phyloP scores from a whole-genome alignment of 2,113 vertebrate species.

The Rhipidura dahli region DNA sequence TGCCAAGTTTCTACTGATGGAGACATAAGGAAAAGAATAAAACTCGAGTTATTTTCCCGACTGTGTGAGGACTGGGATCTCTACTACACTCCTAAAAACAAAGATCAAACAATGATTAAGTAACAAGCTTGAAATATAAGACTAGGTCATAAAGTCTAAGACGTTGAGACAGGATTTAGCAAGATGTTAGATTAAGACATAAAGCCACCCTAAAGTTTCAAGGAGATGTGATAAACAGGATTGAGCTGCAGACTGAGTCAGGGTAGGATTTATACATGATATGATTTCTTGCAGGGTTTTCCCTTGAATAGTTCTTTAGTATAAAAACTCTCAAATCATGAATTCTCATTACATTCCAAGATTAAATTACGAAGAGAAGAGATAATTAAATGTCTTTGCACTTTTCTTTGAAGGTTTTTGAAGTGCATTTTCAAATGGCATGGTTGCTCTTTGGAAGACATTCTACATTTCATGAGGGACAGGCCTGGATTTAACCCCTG shows the following conservation, averaged over 20 bases:
- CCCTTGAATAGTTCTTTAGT: background rate
- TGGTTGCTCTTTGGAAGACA: background rate
- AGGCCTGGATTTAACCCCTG: background rate
- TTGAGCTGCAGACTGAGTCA: background rate
- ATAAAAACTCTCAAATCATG: background rate
- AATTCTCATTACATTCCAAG: background rate
- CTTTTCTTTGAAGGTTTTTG: background rate
- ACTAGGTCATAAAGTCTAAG: background rate
- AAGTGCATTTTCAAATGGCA: background rate
- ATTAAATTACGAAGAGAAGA: background rate
- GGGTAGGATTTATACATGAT: background rate
- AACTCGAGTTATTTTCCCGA: background rate
- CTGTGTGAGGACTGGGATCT: background rate
- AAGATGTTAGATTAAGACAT: background rate
- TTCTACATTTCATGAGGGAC: background rate
- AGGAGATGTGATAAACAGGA: background rate
- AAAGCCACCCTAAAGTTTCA: background rate
- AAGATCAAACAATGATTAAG: background rate
- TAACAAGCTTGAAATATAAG: background rate
- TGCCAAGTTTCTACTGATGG: background rate
- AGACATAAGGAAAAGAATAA: background rate
- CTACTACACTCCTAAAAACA: background rate
- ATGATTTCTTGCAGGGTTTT: background rate
- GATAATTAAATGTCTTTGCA: background rate
- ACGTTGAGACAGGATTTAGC: background rate